A percentile compares a stretch with the other conserved stretches of the same genome.
These are phyloP conservation scores for Andrena haemorrhoa DNA, from an alignment of 2,888 invertebrate genomes.

Conservation along the genomic window DNA sequence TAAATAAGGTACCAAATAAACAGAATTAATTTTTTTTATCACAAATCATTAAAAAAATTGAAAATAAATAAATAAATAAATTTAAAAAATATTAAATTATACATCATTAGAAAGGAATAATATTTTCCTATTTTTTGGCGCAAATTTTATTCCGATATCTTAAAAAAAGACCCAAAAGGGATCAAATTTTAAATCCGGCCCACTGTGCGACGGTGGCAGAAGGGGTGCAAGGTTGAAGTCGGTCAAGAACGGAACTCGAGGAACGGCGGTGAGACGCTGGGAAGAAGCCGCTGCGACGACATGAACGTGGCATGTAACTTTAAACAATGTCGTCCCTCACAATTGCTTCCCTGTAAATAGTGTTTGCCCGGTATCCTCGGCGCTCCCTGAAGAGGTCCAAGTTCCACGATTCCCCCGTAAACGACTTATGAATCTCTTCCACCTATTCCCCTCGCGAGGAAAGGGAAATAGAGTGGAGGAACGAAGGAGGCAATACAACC, in stretches of 20 bases:
- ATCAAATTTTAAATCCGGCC: no score
- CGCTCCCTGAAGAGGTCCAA: background rate
- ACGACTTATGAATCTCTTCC: conserved; percentile 45
- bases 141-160: no score
- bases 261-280: conserved; percentile 19
- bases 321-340: conserved; percentile 63
- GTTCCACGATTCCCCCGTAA: conserved; percentile 11
- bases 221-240: conserved; percentile 11
- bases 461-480: conserved; percentile 12
- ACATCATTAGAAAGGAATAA: no score
- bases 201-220: conserved; percentile 1
- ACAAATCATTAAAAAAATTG: no score
- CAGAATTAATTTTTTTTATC: no score
- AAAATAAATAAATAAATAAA: no score
- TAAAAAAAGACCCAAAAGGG: no score
- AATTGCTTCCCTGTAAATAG: conserved; percentile 65
- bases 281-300: conserved; percentile 23
- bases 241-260: conserved; percentile 33
- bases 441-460: conserved; percentile 8
- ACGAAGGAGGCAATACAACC: conserved; percentile 5
- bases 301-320: conserved; percentile 53
- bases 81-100: no score
- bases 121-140: no score
- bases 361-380: background rate
- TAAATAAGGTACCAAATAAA: no score